Percentiles rank a stretch among this genome's conserved stretches.
Conservation (phyloP, 1,140 invertebrate species). For the Megalopta genalis region DNA sequence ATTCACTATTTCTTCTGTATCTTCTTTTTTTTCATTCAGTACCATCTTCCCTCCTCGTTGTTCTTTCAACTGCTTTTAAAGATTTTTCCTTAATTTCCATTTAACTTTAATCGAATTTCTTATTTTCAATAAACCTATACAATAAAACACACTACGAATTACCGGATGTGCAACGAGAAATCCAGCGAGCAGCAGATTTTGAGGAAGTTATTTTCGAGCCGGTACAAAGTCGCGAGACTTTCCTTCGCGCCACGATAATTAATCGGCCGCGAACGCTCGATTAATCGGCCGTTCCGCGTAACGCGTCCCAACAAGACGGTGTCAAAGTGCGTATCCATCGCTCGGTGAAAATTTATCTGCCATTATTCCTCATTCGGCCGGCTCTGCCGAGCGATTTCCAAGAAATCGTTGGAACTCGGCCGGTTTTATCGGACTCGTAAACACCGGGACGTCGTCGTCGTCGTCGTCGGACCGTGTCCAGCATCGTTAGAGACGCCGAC, state of each 20-base stretch:
- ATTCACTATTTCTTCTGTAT: no score
- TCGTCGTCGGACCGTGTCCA: neutral
- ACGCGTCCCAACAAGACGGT: neutral
- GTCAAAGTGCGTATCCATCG: neutral
- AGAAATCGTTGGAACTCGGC: neutral
- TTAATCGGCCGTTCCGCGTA: neutral
- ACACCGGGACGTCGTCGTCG: neutral
- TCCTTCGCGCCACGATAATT: neutral
- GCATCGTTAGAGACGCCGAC: neutral
- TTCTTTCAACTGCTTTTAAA: no score
- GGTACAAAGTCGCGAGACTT: no score
- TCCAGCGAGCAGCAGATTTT: no score
- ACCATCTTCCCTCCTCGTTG: no score
- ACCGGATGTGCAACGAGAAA: no score
- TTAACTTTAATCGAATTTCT: no score
- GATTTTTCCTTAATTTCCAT: no score
- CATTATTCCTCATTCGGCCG: neutral
- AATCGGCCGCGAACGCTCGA: neutral
- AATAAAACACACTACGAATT: no score
- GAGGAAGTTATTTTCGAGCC: no score
- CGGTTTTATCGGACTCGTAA: slow-evolving; percentile 3
- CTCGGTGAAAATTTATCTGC: neutral
- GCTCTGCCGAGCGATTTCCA: neutral
- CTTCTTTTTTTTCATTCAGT: no score
- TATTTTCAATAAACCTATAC: no score